Evolutionary conservation across 2,113 vertebrate genomes (phyloP), one percentile per base, ranked within the genome.

Genomic region (Tinamus guttatus): DNA sequence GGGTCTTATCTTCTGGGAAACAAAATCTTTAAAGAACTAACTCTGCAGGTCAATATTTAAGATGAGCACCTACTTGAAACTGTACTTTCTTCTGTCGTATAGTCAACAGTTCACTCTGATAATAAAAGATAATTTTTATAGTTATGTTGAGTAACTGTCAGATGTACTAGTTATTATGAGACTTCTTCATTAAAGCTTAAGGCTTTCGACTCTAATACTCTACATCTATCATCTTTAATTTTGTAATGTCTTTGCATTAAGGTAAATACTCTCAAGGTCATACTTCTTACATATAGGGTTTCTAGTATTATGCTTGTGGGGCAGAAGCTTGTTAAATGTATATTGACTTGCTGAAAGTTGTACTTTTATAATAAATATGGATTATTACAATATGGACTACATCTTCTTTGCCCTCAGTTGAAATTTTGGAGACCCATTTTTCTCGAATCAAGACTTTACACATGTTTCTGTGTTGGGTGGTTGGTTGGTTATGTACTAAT

Each of bases 401-500:
- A 97, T 97, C 95, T 97, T 97, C 96, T 97, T 98, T 97, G 96
- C 93, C 97, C 95, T 98, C 93, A 95, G 77, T 95, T 95, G 95
- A 96, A 97, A 97, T 89, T 62, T 95, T 94, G 94, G 88, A 97
- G 96, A 93, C 95, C 97, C 93, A 94, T 92, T 94, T 95, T 95
- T 95, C 89, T 92, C 90, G 75, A 97, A 43, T 97, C 92, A 80
- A 89, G 67, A 89, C 97, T 95, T 90, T 95, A 96, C 77, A 75
- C 56, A 81, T 98, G 97, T 97, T 97, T 89, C 84, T 97, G 86
- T 97, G 85, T 93, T 97, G 93, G 92, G 97, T 97, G 96, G 96
- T 96, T 97, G 96, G 93, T 97, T 87, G 96, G 93, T 97, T 97
- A 96, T 98, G 97, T 98, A 98, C 97, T 97, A 97, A 97, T 96